Evolutionary conservation across 2,888 invertebrate species (phyloP), one percentile per base, ranked within the genome.

Genomic region (Cyrtodaria siliqua): DNA sequence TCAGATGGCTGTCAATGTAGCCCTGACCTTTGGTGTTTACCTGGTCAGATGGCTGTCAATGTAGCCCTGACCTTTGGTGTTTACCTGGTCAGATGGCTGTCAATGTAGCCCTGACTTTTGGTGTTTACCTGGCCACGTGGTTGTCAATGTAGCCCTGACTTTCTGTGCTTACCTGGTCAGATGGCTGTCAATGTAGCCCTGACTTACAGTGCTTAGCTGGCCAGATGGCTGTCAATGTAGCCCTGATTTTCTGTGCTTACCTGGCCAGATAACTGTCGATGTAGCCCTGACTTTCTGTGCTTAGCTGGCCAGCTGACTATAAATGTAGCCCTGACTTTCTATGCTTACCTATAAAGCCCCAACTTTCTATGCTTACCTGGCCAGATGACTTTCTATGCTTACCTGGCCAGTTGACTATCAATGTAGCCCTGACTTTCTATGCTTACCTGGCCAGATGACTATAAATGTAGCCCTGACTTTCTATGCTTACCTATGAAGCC

Each of bases 401-500:
- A 90, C 90, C 86, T 88, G 49, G 86, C 84, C 14, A 91, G 85
- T 68, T 90, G 89, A 47, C 82, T 89, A 82, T 92, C 91, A 44
- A 92, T 92, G 73, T 92, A 92, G 14, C 88, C 86, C 71, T 91
- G 89, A 33, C 90, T 86, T 68, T 92, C 91, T 24, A 79, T 90
- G 89, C 61, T 90, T 87, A 90, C 90, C 86, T 88, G 49, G 86
- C 84, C 14, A 91, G 85, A 70, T 90, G 90, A 47, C 82, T 89
- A 82, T 92, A 90, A 44, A 92, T 92, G 73, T 92, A 92, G 14
- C 88, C 86, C 71, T 91, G 89, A 33, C 90, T 86, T 68, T 92
- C 91, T 90, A 81, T 90, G 89, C 60, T 89, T 87, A n/a, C n/a
- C n/a, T n/a, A n/a, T n/a, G n/a, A n/a, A n/a, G n/a, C n/a, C n/a